A percentile compares a stretch with the other conserved stretches of the same genome.
These are phyloP conservation scores for Cynodonichthys magdalenae DNA, from an alignment of 2,797 vertebrate species.

Conservation along the genomic window DNA sequence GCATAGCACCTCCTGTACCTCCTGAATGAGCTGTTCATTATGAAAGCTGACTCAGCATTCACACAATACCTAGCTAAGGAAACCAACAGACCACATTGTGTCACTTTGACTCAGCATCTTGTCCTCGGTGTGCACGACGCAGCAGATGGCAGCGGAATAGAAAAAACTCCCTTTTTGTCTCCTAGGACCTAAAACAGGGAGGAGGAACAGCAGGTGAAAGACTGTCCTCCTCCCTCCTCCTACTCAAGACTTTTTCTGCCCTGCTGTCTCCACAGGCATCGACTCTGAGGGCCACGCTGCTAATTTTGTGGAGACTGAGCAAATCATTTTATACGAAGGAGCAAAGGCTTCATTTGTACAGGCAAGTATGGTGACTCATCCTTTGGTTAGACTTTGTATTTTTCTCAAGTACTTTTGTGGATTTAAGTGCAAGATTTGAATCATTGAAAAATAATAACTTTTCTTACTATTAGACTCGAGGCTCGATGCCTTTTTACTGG, in stretches of 20 bases:
- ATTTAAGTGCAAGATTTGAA: neutral
- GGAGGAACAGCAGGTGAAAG: too few species aligned
- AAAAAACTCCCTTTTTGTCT: too few species aligned
- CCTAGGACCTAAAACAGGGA: too few species aligned
- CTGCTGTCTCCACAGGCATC: conserved; percentile 82
- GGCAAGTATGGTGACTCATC: conserved; percentile 67
- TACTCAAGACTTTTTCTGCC: neutral
- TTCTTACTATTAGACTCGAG: conserved; percentile 84
- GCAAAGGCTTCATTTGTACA: conserved; percentile 93
- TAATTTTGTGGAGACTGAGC: conserved; percentile 97
- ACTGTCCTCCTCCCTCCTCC: neutral
- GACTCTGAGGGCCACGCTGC: conserved; percentile 98
- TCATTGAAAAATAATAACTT: neutral
- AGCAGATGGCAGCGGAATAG: too few species aligned
- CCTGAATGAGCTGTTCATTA: too few species aligned
- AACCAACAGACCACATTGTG: too few species aligned
- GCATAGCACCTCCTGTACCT: too few species aligned
- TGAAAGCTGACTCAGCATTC: too few species aligned
- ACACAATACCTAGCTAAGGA: too few species aligned
- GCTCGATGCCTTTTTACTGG: conserved; percentile 99
- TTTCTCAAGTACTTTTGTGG: too few species aligned
- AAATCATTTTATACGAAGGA: conserved; percentile 92
- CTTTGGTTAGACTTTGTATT: neutral
- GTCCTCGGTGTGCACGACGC: too few species aligned
- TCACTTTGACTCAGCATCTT: too few species aligned